Conservation (phyloP, 2,888 invertebrate genomes). For the Tenthredo livida region DNA sequence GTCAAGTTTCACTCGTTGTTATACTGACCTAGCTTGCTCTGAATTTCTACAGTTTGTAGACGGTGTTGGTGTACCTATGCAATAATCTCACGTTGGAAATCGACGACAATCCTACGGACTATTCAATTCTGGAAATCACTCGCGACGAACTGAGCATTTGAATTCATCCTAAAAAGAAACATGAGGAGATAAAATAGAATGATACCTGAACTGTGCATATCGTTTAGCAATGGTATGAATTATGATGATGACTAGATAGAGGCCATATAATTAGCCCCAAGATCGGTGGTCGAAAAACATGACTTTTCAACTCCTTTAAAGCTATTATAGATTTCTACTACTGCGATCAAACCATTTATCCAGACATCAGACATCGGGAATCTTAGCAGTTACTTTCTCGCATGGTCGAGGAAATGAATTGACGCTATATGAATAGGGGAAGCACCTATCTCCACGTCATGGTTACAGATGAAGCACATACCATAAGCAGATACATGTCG, state of each 20-base stretch:
- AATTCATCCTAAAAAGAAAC: background rate
- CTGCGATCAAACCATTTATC: slow-evolving; percentile 4
- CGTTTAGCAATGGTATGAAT: background rate
- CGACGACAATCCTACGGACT: background rate
- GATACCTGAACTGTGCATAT: background rate
- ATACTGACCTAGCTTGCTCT: slow-evolving; percentile 29
- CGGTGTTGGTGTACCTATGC: background rate
- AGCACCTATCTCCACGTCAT: slow-evolving; percentile 25
- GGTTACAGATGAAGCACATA: background rate
- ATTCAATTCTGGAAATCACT: background rate
- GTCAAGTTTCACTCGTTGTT: slow-evolving; percentile 33
- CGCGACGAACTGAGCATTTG: background rate
- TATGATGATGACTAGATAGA: background rate
- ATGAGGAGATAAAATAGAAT: background rate
- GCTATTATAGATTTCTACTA: slow-evolving; percentile 43
- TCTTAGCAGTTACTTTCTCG: slow-evolving; percentile 24
- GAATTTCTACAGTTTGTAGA: slow-evolving; percentile 1
- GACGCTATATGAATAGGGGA: slow-evolving; percentile 29
- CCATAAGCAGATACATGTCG: background rate
- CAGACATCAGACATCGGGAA: slow-evolving; percentile 21
- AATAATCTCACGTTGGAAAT: slow-evolving; percentile 17
- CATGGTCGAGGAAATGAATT: slow-evolving; percentile 18
- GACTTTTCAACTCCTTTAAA: slow-evolving; percentile 10
- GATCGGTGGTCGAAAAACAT: background rate
- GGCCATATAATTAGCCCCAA: background rate